A percentile compares a stretch with the other conserved stretches of the same genome.
These are phyloP conservation scores for Peromyscus attwateri DNA, from an alignment of 2,797 vertebrate species.

Conservation along the genomic window DNA sequence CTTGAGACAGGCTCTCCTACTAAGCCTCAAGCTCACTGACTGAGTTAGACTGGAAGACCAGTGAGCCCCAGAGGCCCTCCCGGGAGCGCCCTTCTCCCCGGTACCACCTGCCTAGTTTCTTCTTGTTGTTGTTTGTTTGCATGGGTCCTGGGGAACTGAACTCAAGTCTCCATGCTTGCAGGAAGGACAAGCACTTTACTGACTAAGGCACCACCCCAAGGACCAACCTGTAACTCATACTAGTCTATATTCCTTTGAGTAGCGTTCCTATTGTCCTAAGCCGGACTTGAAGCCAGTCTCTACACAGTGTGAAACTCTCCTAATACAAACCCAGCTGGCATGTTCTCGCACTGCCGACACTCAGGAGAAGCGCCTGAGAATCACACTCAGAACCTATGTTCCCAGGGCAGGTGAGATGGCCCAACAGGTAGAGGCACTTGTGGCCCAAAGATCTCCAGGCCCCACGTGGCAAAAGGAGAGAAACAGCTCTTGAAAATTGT, in stretches of 20 bases:
- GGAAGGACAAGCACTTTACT: neutral
- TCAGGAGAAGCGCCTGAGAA: neutral
- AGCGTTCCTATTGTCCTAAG: neutral
- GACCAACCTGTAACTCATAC: neutral
- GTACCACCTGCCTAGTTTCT: neutral
- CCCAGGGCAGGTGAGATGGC: neutral
- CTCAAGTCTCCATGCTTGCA: neutral
- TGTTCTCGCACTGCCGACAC: neutral
- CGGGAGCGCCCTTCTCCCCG: neutral
- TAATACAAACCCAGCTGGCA: neutral
- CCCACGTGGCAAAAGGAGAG: neutral
- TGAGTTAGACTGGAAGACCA: neutral
- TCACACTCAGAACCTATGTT: neutral
- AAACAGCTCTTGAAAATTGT: neutral
- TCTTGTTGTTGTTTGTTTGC: too few species aligned
- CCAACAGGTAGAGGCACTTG: neutral
- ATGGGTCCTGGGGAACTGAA: neutral
- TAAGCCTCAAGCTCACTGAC: neutral
- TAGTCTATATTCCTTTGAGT: neutral
- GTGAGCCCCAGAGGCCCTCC: neutral
- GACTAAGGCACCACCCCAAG: neutral
- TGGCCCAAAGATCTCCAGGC: neutral
- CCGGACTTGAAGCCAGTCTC: neutral
- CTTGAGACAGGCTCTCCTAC: neutral
- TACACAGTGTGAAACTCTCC: neutral